Conservation (phyloP, 2,113 vertebrate species). For the Bujurquina vittata region DNA sequence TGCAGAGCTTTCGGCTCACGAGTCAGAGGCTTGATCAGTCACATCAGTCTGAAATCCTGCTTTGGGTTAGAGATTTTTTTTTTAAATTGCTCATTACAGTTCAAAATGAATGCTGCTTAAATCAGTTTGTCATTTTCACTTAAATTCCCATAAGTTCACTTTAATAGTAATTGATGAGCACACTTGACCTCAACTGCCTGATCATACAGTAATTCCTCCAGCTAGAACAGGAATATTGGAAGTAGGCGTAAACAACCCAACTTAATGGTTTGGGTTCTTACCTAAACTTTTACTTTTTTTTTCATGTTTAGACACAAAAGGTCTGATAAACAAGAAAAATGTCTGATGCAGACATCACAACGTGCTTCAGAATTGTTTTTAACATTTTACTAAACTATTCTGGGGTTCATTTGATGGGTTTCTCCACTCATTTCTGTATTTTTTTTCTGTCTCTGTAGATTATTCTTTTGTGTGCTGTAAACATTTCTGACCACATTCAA, state of each 20-base stretch:
- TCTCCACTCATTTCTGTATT: not conserved
- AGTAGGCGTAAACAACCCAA: no score
- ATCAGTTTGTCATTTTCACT: not conserved
- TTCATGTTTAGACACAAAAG: no score
- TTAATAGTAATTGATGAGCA: not conserved
- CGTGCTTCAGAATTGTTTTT: no score
- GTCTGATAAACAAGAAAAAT: no score
- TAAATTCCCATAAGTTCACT: not conserved
- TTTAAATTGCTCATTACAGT: constrained; percentile 18
- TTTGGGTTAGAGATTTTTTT: not conserved
- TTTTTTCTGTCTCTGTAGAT: not conserved
- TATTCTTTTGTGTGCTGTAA: not conserved
- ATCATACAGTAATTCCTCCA: no score
- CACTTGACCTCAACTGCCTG: not conserved
- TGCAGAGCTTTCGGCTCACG: not conserved
- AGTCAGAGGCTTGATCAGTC: not conserved
- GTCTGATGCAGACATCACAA: no score
- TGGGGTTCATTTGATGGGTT: not conserved
- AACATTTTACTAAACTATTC: no score
- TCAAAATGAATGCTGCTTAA: not conserved
- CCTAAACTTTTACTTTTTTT: no score
- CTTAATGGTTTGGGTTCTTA: no score
- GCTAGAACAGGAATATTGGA: no score
- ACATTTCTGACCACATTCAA: not conserved
- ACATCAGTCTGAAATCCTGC: not conserved